Evolutionary conservation across 1,140 invertebrate genomes (phyloP).

Genomic region (Amyelois transitella): DNA sequence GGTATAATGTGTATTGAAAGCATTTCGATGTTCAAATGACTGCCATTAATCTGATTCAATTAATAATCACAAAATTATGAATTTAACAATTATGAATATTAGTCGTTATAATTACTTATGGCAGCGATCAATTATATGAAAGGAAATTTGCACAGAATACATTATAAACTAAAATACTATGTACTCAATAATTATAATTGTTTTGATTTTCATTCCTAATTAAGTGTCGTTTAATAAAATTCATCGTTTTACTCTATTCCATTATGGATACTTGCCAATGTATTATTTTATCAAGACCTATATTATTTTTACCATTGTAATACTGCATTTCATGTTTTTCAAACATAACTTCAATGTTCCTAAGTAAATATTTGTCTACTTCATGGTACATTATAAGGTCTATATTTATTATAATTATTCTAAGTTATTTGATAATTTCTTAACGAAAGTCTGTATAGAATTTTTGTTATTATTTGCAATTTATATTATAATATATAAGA

Average conservation of each 20-base stretch:
- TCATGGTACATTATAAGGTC: slow-evolving; percentile 32
- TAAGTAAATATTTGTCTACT: slow-evolving; percentile 41
- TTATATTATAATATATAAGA: slow-evolving; percentile 43
- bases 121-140: not conserved
- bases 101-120: not conserved
- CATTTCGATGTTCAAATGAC: not conserved
- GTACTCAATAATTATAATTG: not conserved
- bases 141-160: slow-evolving; percentile 4
- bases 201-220: slow-evolving; percentile 31
- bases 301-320: slow-evolving; percentile 3
- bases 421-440: slow-evolving; percentile 33
- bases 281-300: slow-evolving; percentile 27
- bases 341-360: slow-evolving; percentile 57
- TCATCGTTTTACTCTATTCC: slow-evolving; percentile 18
- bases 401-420: slow-evolving; percentile 52
- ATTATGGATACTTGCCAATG: slow-evolving; percentile 49
- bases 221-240: not conserved
- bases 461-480: slow-evolving; percentile 62
- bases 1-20: not conserved
- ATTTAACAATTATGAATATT: not conserved
- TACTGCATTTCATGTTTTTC: slow-evolving; percentile 36
- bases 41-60: not conserved
- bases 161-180: not conserved
- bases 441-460: slow-evolving; percentile 58
- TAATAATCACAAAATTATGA: not conserved